Evolutionary conservation across 2,797 vertebrate genomes (phyloP).

Genomic region (Chloroceryle inda): DNA sequence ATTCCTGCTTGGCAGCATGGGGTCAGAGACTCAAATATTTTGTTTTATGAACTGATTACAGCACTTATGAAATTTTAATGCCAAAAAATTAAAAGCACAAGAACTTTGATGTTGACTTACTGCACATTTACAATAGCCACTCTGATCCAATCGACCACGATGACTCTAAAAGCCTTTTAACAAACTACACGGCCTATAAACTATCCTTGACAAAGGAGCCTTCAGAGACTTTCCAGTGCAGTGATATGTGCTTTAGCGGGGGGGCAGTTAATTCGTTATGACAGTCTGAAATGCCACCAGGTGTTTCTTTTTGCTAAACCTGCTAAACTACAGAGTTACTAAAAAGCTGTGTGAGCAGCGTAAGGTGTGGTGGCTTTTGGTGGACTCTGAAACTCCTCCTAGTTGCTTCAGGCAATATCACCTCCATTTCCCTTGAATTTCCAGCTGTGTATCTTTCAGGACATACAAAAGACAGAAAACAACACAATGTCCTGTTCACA

Average conservation of each 20-base stretch:
- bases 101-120: conserved; percentile 12
- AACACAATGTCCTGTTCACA: background rate
- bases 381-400: background rate
- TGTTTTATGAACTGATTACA: conserved; percentile 19
- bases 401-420: background rate
- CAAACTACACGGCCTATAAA: conserved; percentile 30
- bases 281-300: background rate
- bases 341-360: background rate
- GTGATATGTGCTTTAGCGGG: background rate
- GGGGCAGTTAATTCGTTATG: background rate
- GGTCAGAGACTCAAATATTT: background rate
- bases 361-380: background rate
- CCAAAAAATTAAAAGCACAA: conserved; percentile 40
- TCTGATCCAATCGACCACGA: background rate
- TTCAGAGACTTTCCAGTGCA: background rate
- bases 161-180: conserved; percentile 67
- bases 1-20: background rate
- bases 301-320: background rate
- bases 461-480: background rate
- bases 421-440: background rate
- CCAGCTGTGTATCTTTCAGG: background rate
- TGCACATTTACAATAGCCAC: background rate
- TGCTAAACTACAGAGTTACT: background rate
- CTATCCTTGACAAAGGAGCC: conserved; percentile 28
- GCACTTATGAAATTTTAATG: background rate